These are phyloP conservation scores for Anomalospiza imberbis DNA, from an alignment of 2,797 vertebrate species.

Conservation along the genomic window DNA sequence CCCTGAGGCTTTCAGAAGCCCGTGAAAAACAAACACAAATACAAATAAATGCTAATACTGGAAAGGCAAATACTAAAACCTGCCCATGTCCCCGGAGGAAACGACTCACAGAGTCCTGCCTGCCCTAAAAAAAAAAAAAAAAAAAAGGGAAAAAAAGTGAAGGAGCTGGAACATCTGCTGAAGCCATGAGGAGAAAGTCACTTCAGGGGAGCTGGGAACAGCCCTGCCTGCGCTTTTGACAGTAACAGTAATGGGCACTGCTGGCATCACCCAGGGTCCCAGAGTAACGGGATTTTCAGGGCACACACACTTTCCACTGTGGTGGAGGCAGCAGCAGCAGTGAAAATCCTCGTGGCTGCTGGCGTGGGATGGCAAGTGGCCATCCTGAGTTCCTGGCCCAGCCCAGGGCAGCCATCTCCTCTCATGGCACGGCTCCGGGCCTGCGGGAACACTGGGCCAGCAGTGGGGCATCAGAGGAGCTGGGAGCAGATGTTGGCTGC, in stretches of 20 bases:
- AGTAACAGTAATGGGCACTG: background rate
- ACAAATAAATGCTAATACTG: constrained; percentile 67
- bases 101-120: constrained; percentile 15
- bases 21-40: constrained; percentile 70
- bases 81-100: constrained; percentile 45
- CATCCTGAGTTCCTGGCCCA: background rate
- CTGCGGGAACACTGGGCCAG: background rate
- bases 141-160: background rate
- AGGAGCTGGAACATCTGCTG: constrained; percentile 59
- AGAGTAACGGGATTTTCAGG: background rate
- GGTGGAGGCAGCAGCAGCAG: background rate
- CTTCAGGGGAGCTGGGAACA: constrained; percentile 43
- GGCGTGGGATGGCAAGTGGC: accelerated
- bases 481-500: background rate
- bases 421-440: accelerated
- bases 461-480: accelerated
- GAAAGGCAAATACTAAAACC: constrained; percentile 65
- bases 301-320: background rate
- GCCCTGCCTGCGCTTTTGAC: background rate
- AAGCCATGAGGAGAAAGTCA: constrained; percentile 50
- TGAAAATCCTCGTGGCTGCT: background rate
- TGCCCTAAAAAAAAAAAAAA: background rate
- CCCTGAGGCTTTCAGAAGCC: constrained; percentile 62
- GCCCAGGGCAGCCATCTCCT: background rate
- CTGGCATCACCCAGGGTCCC: constrained; percentile 16